These are phyloP conservation scores for Anniella stebbinsi DNA, from an alignment of 2,797 vertebrate genomes.

Conservation along the genomic window DNA sequence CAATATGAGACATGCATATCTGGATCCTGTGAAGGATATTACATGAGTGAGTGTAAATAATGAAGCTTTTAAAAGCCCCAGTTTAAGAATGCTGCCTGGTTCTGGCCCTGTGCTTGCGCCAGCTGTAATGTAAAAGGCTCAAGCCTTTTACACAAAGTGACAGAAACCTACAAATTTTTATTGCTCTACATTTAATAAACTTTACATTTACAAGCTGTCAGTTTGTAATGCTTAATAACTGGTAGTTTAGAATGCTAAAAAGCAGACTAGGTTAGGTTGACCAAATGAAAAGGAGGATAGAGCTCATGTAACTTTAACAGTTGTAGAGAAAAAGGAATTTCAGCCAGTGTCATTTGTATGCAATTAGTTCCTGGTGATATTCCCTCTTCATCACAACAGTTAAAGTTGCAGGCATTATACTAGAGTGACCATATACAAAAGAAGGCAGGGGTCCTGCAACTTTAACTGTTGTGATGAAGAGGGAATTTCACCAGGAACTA, in stretches of 20 bases:
- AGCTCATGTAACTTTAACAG: too few species aligned
- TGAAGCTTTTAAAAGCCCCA: slow-evolving; percentile 60
- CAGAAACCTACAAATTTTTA: slow-evolving; percentile 82
- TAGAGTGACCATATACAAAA: too few species aligned
- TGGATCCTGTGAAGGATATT: slow-evolving; percentile 71
- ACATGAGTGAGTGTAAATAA: slow-evolving; percentile 64
- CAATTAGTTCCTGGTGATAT: too few species aligned
- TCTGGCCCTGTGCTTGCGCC: slow-evolving; percentile 68
- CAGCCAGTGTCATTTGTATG: too few species aligned
- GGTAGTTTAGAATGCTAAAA: slow-evolving; percentile 62
- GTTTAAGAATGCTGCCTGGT: slow-evolving; percentile 64
- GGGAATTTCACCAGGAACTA: too few species aligned
- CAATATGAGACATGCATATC: slow-evolving; percentile 65
- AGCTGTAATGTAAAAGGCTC: slow-evolving; percentile 77
- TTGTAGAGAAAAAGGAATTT: too few species aligned
- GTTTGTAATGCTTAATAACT: slow-evolving; percentile 76
- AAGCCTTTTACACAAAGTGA: slow-evolving; percentile 79
- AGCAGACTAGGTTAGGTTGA: slow-evolving; percentile 61
- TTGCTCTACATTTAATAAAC: slow-evolving; percentile 79
- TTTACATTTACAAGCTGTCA: slow-evolving; percentile 81
- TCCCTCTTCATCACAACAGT: too few species aligned
- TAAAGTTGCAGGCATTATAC: too few species aligned
- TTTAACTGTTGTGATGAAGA: too few species aligned
- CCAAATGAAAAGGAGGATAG: too few species aligned
- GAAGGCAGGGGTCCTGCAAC: too few species aligned